Percentiles rank a stretch among this genome's conserved stretches.
Conservation (phyloP, 1,140 invertebrate species). For the Tetraneura akinire region DNA sequence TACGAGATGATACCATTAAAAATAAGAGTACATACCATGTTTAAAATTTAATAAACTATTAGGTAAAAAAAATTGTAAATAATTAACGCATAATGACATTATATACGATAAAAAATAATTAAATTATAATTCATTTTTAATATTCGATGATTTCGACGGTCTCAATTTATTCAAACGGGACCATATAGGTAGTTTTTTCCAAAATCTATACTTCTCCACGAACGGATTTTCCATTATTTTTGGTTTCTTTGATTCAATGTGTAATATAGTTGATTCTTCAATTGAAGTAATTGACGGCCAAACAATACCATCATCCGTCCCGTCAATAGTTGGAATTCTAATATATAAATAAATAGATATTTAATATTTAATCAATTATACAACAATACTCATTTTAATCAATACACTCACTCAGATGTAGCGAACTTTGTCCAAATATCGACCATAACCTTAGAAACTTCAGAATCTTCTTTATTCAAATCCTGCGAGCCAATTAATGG, state of each 20-base stretch:
- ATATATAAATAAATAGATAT: background rate
- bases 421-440: conserved; percentile 37
- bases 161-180: background rate
- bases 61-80: too few relatives aligned
- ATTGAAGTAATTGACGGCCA: conserved; percentile 1
- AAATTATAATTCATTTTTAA: background rate
- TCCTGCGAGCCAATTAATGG: background rate
- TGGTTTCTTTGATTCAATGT: background rate
- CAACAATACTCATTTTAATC: too few relatives aligned
- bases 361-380: background rate
- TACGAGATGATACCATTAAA: too few relatives aligned
- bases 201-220: background rate
- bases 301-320: background rate
- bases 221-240: background rate
- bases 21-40: too few relatives aligned
- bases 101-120: too few relatives aligned
- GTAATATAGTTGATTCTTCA: background rate
- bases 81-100: too few relatives aligned
- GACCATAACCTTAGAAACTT: conserved; percentile 39
- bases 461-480: background rate
- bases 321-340: background rate
- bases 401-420: background rate
- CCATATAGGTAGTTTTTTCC: background rate
- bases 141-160: background rate
- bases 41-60: too few relatives aligned